Conservation (phyloP, 2,113 vertebrate species). For the Tauraco erythrolophus region DNA sequence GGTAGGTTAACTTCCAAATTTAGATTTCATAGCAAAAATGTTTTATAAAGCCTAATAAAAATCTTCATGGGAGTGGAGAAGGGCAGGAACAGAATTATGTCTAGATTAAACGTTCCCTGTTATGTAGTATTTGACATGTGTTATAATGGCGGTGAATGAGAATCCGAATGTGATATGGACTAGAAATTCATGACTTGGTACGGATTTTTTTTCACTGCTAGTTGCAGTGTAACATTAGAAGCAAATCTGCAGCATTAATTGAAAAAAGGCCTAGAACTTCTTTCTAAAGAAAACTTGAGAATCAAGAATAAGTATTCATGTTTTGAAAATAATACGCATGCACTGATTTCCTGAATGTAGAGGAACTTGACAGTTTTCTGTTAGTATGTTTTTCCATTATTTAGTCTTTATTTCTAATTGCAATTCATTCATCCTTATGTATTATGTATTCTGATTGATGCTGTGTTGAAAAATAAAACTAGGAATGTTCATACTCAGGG, state of each 20-base stretch:
- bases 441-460: neutral
- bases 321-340: neutral
- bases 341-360: neutral
- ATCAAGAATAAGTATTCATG: neutral
- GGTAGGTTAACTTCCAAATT: neutral
- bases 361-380: neutral
- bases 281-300: neutral
- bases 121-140: neutral
- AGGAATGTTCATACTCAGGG: neutral
- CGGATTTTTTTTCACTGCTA: neutral
- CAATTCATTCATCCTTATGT: neutral
- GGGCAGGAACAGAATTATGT: neutral
- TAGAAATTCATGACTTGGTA: neutral
- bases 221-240: neutral
- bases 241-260: neutral
- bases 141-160: neutral
- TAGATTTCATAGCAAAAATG: neutral
- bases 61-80: neutral
- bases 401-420: neutral
- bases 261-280: neutral
- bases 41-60: conserved; percentile 1
- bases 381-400: neutral
- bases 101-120: neutral
- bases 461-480: neutral
- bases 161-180: neutral